Evolutionary conservation across 2,888 invertebrate species (phyloP).

Genomic region (Clanis bilineata): DNA sequence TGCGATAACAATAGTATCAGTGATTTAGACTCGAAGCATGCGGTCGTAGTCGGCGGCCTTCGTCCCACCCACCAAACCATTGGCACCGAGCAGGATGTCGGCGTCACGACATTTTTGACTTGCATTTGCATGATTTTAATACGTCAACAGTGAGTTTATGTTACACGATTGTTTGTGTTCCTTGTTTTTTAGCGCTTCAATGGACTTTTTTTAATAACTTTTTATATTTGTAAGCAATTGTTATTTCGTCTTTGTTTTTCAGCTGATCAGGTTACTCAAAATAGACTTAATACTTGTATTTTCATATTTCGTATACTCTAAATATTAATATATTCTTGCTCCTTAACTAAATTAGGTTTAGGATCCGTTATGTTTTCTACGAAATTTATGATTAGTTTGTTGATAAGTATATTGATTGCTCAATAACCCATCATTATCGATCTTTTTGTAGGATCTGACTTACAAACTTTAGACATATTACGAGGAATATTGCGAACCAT

Average conservation of each 20-base stretch:
- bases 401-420: slow-evolving; percentile 7
- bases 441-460: background rate
- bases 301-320: background rate
- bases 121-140: slow-evolving; percentile 47
- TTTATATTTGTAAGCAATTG: background rate
- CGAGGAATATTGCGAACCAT: background rate
- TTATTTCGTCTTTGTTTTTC: background rate
- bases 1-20: slow-evolving; percentile 16
- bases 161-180: slow-evolving; percentile 11
- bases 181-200: background rate
- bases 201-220: background rate
- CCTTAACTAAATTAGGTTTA: background rate
- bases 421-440: slow-evolving; percentile 14
- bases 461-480: background rate
- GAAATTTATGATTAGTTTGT: background rate
- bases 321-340: background rate
- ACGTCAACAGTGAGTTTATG: slow-evolving; percentile 21
- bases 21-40: slow-evolving; percentile 30
- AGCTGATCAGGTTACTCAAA: background rate
- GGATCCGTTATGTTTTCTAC: slow-evolving; percentile 2
- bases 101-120: slow-evolving; percentile 59
- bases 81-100: slow-evolving; percentile 63
- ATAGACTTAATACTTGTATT: background rate
- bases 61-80: slow-evolving; percentile 64
- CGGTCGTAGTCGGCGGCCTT: slow-evolving; percentile 60